These are phyloP conservation scores for Asteroscopus sphinx DNA, from an alignment of 2,888 invertebrate species.

Conservation along the genomic window DNA sequence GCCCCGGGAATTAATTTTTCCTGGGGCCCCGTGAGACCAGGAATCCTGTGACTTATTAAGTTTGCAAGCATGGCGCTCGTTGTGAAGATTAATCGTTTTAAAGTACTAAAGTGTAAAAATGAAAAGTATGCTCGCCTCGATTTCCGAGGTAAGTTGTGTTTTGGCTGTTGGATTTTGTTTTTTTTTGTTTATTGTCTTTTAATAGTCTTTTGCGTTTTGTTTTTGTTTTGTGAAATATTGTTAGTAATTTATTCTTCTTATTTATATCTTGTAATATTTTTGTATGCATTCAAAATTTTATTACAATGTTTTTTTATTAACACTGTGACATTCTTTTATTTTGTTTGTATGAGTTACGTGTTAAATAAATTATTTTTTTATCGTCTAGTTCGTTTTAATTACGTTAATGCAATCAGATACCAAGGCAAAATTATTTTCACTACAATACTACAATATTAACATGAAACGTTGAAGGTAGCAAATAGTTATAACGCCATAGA, in stretches of 20 bases:
- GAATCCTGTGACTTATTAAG: slow-evolving; percentile 6
- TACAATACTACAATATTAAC: slow-evolving; percentile 5
- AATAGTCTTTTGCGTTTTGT: neutral
- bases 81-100: slow-evolving; percentile 92
- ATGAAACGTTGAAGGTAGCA: slow-evolving; percentile 14
- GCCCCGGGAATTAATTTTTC: slow-evolving; percentile 5
- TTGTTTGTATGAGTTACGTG: neutral
- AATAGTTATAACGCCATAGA: slow-evolving; percentile 7
- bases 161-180: neutral
- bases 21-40: neutral
- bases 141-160: slow-evolving; percentile 92
- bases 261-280: slow-evolving; percentile 3
- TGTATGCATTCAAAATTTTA: neutral
- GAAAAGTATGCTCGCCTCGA: slow-evolving; percentile 92
- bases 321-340: slow-evolving; percentile 1
- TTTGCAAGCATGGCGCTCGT: slow-evolving; percentile 91
- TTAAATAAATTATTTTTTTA: slow-evolving; percentile 18
- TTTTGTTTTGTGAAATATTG: neutral
- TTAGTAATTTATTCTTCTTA: neutral
- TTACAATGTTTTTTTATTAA: neutral
- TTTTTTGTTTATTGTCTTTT: neutral
- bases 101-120: slow-evolving; percentile 91
- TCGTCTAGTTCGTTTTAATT: slow-evolving; percentile 37
- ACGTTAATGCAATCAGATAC: slow-evolving; percentile 36
- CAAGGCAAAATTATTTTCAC: slow-evolving; percentile 11